Percentiles rank a stretch among this genome's conserved stretches.
phyloP scores from a whole-genome alignment of 2,113 vertebrate genomes.

The Solea senegalensis region DNA sequence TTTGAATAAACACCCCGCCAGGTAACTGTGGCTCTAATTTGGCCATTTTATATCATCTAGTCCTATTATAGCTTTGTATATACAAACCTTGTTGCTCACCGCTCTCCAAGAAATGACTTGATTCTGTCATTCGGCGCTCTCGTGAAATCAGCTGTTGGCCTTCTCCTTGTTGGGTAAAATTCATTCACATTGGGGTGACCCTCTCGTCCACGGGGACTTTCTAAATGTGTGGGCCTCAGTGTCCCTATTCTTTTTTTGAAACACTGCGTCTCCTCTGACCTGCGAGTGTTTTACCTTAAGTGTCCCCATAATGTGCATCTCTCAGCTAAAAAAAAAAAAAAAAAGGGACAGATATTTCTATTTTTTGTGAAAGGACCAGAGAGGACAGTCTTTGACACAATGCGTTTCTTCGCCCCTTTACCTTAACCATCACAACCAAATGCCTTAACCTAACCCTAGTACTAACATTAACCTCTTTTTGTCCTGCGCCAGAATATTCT shows the following conservation, averaged over 20 bases:
- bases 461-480: no score
- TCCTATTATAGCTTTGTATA: not conserved
- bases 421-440: no score
- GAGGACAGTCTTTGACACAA: not conserved
- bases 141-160: conserved; percentile 8
- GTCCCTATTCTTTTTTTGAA: conserved; percentile 47
- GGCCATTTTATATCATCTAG: conserved; percentile 9
- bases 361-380: not conserved
- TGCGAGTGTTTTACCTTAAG: conserved; percentile 37
- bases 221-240: conserved; percentile 44
- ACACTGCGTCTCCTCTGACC: conserved; percentile 21
- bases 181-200: conserved; percentile 53
- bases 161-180: conserved; percentile 26
- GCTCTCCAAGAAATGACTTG: not conserved
- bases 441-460: no score
- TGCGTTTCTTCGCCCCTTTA: not conserved
- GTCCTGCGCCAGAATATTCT: no score
- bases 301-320: conserved; percentile 1
- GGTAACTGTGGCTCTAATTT: not conserved
- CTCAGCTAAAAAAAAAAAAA: not conserved
- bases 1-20: not conserved
- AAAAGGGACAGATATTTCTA: not conserved
- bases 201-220: conserved; percentile 49
- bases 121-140: no score
- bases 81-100: not conserved